Percentiles rank a stretch among this genome's conserved stretches.
These are phyloP conservation scores for Sphaeridia pumilis DNA, from an alignment of 2,888 invertebrate genomes.

Conservation along the genomic window DNA sequence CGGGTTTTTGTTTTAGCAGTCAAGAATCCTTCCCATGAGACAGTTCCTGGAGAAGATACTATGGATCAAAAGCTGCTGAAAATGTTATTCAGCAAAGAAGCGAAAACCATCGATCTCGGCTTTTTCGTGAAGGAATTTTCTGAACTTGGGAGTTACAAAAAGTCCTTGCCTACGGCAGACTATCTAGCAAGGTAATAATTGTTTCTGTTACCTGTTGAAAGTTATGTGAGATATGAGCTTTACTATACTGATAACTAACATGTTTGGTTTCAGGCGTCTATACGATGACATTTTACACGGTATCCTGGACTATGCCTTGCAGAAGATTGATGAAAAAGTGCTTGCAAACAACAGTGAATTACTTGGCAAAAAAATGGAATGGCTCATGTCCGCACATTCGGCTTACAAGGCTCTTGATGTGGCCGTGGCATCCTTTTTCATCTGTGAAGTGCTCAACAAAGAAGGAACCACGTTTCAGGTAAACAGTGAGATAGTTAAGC, in stretches of 20 bases:
- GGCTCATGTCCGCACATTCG: neutral
- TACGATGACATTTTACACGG: neutral
- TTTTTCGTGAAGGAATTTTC: no score
- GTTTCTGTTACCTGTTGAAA: no score
- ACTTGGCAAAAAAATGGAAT: neutral
- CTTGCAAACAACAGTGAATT: neutral
- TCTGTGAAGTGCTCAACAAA: neutral
- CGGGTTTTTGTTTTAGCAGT: no score
- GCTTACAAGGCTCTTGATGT: slow-evolving; percentile 1
- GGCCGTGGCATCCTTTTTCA: slow-evolving; percentile 1
- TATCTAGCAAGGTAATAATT: no score
- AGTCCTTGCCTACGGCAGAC: no score
- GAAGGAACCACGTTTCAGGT: neutral
- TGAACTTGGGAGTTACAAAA: no score
- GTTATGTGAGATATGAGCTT: no score
- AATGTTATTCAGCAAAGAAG: neutral
- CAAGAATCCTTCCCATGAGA: neutral
- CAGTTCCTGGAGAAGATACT: neutral
- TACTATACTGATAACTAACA: no score
- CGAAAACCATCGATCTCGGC: no score
- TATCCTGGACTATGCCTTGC: neutral
- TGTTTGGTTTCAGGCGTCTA: neutral
- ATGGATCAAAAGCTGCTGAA: neutral
- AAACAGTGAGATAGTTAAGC: neutral
- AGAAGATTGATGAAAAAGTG: neutral